Conservation (phyloP, 1,140 invertebrate species). For the Tetramorium parvispinum region DNA sequence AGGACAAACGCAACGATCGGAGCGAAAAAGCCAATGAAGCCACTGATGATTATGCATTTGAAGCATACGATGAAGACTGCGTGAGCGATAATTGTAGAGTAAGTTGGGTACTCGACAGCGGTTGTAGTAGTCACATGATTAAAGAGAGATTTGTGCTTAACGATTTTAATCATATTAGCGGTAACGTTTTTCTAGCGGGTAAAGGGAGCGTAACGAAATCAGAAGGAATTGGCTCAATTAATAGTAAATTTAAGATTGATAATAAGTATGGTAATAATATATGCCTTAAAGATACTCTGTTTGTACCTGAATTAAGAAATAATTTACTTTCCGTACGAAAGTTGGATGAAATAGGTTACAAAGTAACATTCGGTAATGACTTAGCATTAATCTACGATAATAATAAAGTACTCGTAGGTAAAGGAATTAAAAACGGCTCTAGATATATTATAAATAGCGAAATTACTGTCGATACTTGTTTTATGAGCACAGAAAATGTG, state of each 20-base stretch:
- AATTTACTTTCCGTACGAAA: constrained; percentile 13
- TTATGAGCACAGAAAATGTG: not conserved
- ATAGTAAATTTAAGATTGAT: constrained; percentile 1
- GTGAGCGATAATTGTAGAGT: not conserved
- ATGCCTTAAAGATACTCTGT: not conserved
- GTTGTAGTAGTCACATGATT: not conserved
- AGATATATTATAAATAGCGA: not conserved
- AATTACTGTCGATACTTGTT: not conserved
- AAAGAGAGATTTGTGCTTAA: not conserved
- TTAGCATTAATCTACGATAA: not conserved
- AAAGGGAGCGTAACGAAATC: not conserved
- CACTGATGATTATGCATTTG: not conserved
- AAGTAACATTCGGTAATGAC: not conserved
- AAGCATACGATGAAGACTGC: not conserved
- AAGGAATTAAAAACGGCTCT: not conserved
- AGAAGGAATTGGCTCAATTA: not conserved
- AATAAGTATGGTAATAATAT: not conserved
- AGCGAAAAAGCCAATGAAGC: not conserved
- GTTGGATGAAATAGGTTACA: constrained; percentile 1
- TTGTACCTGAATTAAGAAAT: constrained; percentile 17
- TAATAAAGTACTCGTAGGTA: not conserved
- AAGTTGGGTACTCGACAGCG: not conserved
- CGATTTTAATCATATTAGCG: not conserved
- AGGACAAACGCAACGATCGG: not conserved
- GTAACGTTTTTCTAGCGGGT: not conserved